Base-by-base conservation (phyloP, 2,888 invertebrate species). In the Camponotus fellah region DNA sequence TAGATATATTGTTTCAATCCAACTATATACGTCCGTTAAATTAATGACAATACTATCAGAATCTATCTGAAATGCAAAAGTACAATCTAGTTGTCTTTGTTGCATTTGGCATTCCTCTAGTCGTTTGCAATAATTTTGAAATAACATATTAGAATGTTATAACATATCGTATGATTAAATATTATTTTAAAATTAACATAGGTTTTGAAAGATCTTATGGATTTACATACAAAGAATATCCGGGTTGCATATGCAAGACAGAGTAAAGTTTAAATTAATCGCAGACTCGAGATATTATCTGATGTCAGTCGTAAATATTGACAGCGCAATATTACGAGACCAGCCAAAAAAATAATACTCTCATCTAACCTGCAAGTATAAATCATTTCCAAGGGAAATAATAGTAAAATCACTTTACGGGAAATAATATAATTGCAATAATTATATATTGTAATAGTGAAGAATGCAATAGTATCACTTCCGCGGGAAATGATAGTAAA, bases 341-440 rank as follows among this genome's bases (percentile, higher is more conserved):
- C 49, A 46, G 66, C 68, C 58, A 71, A 69, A 60, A 69, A 60
- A 82, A 77, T 82, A 77, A 83, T 34, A 49, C 72, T 34, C 37
- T 12, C 17, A 37, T n/a, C 17, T 60, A 60, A 72, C 34, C 46
- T 79, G 40, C 43, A 60, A 17, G 26, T 72, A 74, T 80, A 74
- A 46, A 72, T 60, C 40, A 58, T 21, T 72, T 72, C 34, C 26
- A 8, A 17, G 26, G 2, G 26, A 26, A 26, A 26, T 26, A 26
- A 26, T 26, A 26, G 26, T 26, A 26, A 2, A 26, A 26, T 26
- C 26, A 26, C 37, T 32, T 80, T 80, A 46, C 26, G 62, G 34
- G 49, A 26, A 26, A 26, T 26, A 2, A 76, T 65, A 34, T 37
- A 21, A 49, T 53, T 65, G 26, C 37, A 76, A 65, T 76, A 76